phyloP scores from a whole-genome alignment of 2,113 vertebrate genomes.

The Istiophorus platypterus region DNA sequence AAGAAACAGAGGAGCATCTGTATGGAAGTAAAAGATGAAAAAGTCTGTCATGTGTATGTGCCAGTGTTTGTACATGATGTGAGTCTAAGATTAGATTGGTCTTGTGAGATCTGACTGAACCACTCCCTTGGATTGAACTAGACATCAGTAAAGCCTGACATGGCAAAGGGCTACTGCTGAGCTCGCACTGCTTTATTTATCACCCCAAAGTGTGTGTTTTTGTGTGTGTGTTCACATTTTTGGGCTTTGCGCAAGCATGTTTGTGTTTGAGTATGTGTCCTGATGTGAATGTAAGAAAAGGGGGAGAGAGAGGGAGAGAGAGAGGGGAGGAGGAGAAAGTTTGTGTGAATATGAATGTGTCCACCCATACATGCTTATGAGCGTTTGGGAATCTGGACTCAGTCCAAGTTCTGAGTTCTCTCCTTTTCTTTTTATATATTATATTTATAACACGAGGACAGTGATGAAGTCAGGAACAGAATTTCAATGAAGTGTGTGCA shows the following conservation, averaged over 20 bases:
- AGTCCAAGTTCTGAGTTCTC: slow-evolving; percentile 45
- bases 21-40: neutral
- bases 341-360: neutral
- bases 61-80: slow-evolving; percentile 24
- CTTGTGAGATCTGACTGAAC: slow-evolving; percentile 58
- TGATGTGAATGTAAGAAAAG: neutral
- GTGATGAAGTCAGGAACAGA: slow-evolving; percentile 53
- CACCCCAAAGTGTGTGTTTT: slow-evolving; percentile 36
- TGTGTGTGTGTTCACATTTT: slow-evolving; percentile 20
- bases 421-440: slow-evolving; percentile 37
- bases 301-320: neutral
- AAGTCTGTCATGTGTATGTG: slow-evolving; percentile 5
- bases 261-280: neutral
- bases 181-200: slow-evolving; percentile 75
- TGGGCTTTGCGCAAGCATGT: slow-evolving; percentile 8
- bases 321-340: neutral
- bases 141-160: slow-evolving; percentile 75
- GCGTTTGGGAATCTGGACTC: slow-evolving; percentile 33
- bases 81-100: slow-evolving; percentile 62
- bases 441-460: slow-evolving; percentile 73
- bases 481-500: slow-evolving; percentile 56
- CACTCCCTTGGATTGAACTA: slow-evolving; percentile 72
- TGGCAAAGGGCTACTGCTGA: slow-evolving; percentile 76
- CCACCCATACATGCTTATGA: neutral
- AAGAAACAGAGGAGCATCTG: neutral